Base-by-base conservation (phyloP, 2,797 vertebrate genomes). In the Dermochelys coriacea region DNA sequence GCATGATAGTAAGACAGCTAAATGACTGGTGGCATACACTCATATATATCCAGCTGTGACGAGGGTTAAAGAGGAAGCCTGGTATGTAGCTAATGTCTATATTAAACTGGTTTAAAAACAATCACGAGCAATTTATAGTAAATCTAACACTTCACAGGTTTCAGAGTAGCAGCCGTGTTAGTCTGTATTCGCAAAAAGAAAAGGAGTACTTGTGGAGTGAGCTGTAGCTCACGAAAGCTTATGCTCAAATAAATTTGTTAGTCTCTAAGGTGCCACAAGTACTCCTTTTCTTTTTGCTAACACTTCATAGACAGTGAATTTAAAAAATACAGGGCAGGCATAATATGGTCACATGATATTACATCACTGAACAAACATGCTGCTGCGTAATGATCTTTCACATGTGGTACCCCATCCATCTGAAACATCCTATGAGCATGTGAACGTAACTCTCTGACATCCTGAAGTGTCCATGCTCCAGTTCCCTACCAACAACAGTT, bases 31-130 rank as follows among this genome's bases (percentile, higher is more conserved):
- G 55, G 34, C 18, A 87, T 5, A 55, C 4, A 55, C 6, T 80
- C 7, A 68, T 1, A 23, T 16, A 41, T 14, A 92, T 3, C 15
- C 8, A 74, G 27, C 77, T n/a, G 77, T 34, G n/a, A 91, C 25
- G 50, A 37, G 80, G 12, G 51, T 88, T 82, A 68, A 88, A 54
- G 52, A 34, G 41, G 45, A 59, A 18, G 34, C 23, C 54, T 82
- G 41, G 31, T 50, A 51, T 49, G 79, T 5, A 45, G 31, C 29
- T 1, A 3, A 37, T 31, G 27, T 68, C 79, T 52, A 45, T n/a
- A 45, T 47, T 11, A 54, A 88, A 54, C 68, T 15, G 47, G 78
- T 88, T 89, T 92, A 55, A 47, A 78, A 92, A 94, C 47, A 10
- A 85, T 79, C 37, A 16, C 52, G 54, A 87, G 18, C 47, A 92